phyloP scores from a whole-genome alignment of 2,797 vertebrate genomes.

The Cyprinella venusta region DNA sequence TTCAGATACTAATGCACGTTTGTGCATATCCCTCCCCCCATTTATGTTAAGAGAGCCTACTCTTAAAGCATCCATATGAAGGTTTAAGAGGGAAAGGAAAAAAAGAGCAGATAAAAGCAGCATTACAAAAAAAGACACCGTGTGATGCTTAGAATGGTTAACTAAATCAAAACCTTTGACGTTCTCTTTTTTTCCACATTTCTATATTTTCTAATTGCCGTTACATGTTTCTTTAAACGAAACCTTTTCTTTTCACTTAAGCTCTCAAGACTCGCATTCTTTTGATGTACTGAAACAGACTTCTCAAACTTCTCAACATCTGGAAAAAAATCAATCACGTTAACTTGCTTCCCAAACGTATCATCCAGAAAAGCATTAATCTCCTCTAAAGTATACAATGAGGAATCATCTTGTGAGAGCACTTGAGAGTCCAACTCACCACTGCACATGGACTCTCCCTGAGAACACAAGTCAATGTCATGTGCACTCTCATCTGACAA shows the following conservation, averaged over 20 bases:
- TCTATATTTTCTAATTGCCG: background rate
- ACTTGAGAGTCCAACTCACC: background rate
- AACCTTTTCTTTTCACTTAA: background rate
- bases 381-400: background rate
- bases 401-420: background rate
- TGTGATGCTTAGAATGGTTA: background rate
- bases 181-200: background rate
- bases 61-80: no score
- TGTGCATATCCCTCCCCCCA: no score
- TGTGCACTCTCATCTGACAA: background rate
- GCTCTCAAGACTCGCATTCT: background rate
- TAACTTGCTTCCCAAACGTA: background rate
- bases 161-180: background rate
- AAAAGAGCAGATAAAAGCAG: background rate
- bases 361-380: background rate
- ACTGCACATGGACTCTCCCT: background rate
- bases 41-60: no score
- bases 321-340: background rate
- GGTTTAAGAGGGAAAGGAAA: no score
- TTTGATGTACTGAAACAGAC: background rate
- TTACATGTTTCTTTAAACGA: background rate
- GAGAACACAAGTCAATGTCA: background rate
- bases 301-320: background rate
- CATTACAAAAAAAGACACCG: background rate
- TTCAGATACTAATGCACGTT: no score